Base-by-base conservation (phyloP, 1,140 invertebrate species). In the Lysiphlebus fabarum region DNA sequence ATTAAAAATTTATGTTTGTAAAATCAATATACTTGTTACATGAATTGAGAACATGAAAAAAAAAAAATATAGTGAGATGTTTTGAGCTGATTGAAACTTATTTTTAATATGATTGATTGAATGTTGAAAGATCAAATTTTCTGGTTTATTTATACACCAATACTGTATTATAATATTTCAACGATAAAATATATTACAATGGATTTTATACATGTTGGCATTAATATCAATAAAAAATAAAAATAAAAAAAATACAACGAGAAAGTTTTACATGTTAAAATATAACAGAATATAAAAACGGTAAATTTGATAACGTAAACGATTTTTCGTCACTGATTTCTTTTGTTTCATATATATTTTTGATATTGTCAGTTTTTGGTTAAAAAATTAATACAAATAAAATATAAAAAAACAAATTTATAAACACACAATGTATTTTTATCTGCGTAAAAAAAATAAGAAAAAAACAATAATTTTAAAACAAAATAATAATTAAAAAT, bases 71-170 rank as follows among this genome's bases (percentile, higher is more conserved):
- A 45, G 43, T 45, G 34, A 47, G 37, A 26, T 38, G 44, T 41
- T 47, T 14, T 7, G 47, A 58, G 41, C 50, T 58, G 56, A 58
- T 58, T 58, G 56, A 51, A 58, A 58, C 33, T 17, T 6, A 12
- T 7, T 37, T 50, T n/a, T 17, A 26, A 14, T 47, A 58, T 50
- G 56, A 58, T 58, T 58, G 56, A 58, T 58, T 58, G 47, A 37
- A 58, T 40, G 56, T 58, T 40, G 38, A 58, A 58, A 58, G 47
- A 58, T 58, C 47, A 47, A 9, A n/a, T 10, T 54, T 54, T 54
- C 38, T 8, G 14, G 17, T 26, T 26, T 26, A 4, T 26, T 26
- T 26, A 26, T 26, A 26, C 17, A 26, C 17, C 17, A 26, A 26
- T 26, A 26, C 17, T 26, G n/a, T n/a, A 26, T 26, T 26, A 26